Evolutionary conservation across 2,113 vertebrate genomes (phyloP).

Genomic region (Gymnobelideus leadbeateri): DNA sequence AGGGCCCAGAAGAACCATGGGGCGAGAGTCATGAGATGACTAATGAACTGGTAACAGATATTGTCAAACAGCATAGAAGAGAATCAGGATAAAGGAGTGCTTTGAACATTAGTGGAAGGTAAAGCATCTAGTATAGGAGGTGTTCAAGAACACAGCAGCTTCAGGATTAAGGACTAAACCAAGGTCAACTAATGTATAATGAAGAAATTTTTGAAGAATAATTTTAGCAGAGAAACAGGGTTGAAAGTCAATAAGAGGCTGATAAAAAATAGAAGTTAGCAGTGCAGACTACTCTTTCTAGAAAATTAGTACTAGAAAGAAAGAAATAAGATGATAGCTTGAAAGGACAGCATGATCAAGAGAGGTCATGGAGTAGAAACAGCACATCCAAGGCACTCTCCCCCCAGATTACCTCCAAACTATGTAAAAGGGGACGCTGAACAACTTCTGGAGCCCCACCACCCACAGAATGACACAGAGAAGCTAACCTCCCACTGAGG

Average conservation of each 20-base stretch:
- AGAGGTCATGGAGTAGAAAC: neutral
- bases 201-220: neutral
- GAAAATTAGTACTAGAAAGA: neutral
- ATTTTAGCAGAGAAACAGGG: neutral
- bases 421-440: too few relatives aligned
- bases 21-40: neutral
- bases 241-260: neutral
- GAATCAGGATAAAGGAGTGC: neutral
- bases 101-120: neutral
- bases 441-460: too few relatives aligned
- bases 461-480: too few relatives aligned
- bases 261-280: neutral
- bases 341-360: neutral
- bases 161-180: neutral
- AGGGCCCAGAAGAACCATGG: neutral
- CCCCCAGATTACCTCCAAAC: too few relatives aligned
- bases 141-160: too few relatives aligned
- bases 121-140: neutral
- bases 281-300: neutral
- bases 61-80: neutral
- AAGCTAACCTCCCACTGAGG: too few relatives aligned
- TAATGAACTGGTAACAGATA: neutral
- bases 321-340: neutral
- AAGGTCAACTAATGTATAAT: neutral
- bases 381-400: too few relatives aligned